These are phyloP conservation scores for Sciurus carolinensis DNA, from an alignment of 2,797 vertebrate genomes.

Conservation along the genomic window DNA sequence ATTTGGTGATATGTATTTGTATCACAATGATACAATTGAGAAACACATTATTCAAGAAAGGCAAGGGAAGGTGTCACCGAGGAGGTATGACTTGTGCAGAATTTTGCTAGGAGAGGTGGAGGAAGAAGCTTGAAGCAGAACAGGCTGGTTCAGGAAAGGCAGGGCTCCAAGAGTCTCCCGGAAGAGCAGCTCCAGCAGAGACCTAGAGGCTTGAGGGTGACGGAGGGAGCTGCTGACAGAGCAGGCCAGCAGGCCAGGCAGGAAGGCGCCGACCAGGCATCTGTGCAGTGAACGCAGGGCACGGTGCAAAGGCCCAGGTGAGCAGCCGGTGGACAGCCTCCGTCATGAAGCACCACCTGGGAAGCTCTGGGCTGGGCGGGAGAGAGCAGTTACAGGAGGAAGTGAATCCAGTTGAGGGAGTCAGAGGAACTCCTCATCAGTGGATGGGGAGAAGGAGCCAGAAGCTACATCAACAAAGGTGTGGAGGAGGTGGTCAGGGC, in stretches of 20 bases:
- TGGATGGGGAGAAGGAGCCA: background rate
- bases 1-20: background rate
- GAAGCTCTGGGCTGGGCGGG: background rate
- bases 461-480: background rate
- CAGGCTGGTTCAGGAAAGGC: background rate
- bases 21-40: background rate
- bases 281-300: too few species aligned
- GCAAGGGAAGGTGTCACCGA: background rate
- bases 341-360: background rate
- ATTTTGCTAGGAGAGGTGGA: background rate
- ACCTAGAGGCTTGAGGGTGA: background rate
- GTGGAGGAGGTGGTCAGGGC: accelerated
- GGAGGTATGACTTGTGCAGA: background rate
- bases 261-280: background rate
- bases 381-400: background rate
- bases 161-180: background rate
- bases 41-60: conserved; percentile 8
- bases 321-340: background rate
- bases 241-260: background rate
- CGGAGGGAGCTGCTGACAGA: background rate
- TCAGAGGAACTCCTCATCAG: background rate
- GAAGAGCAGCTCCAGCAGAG: too few species aligned
- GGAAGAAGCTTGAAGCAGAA: background rate
- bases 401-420: background rate
- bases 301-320: background rate